These are phyloP conservation scores for Phragmatobia fuliginosa DNA, from an alignment of 2,888 invertebrate genomes.

Conservation along the genomic window DNA sequence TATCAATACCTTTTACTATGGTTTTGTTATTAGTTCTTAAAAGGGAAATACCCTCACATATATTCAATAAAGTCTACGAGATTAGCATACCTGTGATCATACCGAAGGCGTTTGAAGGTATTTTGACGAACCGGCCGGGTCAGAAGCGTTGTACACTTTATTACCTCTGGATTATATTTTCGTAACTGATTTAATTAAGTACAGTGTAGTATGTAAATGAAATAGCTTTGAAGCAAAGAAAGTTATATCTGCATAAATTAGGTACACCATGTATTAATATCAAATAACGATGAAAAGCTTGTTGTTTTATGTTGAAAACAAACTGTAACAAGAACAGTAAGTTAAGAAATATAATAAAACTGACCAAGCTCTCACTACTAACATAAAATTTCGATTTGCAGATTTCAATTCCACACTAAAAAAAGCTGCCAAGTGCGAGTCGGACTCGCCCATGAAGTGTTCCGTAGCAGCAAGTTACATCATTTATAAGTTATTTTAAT, in stretches of 20 bases:
- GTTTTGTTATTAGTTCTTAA: neutral
- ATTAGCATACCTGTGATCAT: conserved; percentile 34
- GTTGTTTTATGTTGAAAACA: neutral
- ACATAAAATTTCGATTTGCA: neutral
- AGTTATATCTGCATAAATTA: neutral
- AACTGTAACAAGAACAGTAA: neutral
- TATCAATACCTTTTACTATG: neutral
- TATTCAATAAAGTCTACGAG: conserved; percentile 14
- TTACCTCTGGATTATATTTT: conserved; percentile 33
- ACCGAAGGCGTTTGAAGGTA: conserved; percentile 17
- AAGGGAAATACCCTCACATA: conserved; percentile 20
- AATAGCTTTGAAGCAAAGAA: conserved; percentile 9
- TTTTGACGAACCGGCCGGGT: conserved; percentile 32
- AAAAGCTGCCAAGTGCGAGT: neutral
- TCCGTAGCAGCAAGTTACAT: too few relatives aligned
- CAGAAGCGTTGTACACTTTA: conserved; percentile 20
- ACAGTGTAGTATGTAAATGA: conserved; percentile 27
- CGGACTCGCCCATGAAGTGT: too few relatives aligned
- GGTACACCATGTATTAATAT: neutral
- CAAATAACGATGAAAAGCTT: neutral
- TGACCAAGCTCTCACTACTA: neutral
- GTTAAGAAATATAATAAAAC: neutral
- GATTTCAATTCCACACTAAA: neutral
- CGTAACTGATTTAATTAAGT: conserved; percentile 44
- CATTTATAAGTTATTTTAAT: too few relatives aligned